Percentiles rank a stretch among this genome's conserved stretches.
Conservation (phyloP, 2,888 invertebrate species). For the Heliconius charithonia region DNA sequence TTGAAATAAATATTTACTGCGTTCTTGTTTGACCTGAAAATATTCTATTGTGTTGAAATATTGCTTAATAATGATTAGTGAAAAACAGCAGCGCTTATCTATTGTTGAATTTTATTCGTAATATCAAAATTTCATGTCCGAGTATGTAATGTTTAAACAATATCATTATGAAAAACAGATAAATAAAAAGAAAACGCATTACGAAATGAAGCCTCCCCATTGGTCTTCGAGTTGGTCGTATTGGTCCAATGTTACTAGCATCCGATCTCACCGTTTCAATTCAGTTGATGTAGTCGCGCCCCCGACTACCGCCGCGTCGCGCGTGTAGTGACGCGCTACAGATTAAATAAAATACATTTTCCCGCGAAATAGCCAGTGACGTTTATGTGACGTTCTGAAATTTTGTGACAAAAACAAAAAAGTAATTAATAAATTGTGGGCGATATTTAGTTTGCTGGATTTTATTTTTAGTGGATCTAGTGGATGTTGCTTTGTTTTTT, state of each 20-base stretch:
- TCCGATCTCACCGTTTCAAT: slow-evolving; percentile 19
- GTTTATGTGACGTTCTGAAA: slow-evolving; percentile 37
- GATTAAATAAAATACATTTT: slow-evolving; percentile 42
- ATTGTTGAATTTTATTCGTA: not conserved
- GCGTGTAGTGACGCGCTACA: slow-evolving; percentile 50
- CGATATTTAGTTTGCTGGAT: not conserved
- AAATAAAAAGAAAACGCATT: not conserved
- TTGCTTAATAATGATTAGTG: not conserved
- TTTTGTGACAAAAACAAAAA: slow-evolving; percentile 14
- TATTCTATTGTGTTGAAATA: not conserved
- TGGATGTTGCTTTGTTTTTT: slow-evolving; percentile 2
- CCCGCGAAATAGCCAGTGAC: slow-evolving; percentile 44
- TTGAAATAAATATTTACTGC: not conserved
- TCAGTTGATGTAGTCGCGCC: slow-evolving; percentile 51
- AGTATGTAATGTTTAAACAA: not conserved
- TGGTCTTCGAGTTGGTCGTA: slow-evolving; percentile 6
- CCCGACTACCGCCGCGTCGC: slow-evolving; percentile 55
- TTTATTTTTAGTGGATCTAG: slow-evolving; percentile 2
- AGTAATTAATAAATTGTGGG: slow-evolving; percentile 5
- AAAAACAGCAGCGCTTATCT: not conserved
- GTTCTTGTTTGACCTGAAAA: not conserved
- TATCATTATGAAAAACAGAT: not conserved
- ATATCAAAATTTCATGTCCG: not conserved
- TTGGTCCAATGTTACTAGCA: slow-evolving; percentile 28
- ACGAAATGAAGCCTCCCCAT: not conserved